phyloP scores from a whole-genome alignment of 2,113 vertebrate genomes.

The Anarrhichthys ocellatus region DNA sequence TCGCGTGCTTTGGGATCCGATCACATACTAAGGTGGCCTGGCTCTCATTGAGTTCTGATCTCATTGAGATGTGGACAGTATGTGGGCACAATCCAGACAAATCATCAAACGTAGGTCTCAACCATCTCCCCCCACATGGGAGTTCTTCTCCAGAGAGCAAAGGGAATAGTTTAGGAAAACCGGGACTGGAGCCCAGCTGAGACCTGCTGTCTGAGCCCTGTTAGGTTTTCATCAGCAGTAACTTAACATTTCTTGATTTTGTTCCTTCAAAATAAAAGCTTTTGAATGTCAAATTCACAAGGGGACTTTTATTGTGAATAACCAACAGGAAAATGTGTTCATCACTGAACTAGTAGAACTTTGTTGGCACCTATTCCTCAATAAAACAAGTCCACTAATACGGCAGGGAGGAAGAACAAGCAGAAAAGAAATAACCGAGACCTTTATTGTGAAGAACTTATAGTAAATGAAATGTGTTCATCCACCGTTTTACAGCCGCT shows the following conservation, averaged over 20 bases:
- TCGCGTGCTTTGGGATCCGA: no score
- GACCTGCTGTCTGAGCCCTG: neutral
- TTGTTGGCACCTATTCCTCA: neutral
- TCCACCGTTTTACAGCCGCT: neutral
- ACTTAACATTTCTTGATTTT: neutral
- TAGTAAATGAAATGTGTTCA: neutral
- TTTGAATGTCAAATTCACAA: neutral
- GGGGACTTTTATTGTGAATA: no score
- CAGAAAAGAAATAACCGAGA: neutral
- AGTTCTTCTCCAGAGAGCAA: neutral
- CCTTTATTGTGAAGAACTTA: neutral
- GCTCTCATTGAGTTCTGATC: no score
- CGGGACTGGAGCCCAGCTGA: neutral
- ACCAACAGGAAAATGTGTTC: neutral
- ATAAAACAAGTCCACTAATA: neutral
- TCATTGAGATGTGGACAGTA: no score
- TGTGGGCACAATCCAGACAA: no score
- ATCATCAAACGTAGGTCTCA: no score
- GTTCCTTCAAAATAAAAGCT: neutral
- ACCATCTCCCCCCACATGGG: no score
- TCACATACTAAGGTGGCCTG: no score
- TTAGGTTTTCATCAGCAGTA: no score
- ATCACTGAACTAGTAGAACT: neutral
- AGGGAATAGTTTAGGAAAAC: neutral
- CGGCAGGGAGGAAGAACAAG: neutral